Base-by-base conservation (phyloP, 2,113 vertebrate genomes). In the Promerops cafer region DNA sequence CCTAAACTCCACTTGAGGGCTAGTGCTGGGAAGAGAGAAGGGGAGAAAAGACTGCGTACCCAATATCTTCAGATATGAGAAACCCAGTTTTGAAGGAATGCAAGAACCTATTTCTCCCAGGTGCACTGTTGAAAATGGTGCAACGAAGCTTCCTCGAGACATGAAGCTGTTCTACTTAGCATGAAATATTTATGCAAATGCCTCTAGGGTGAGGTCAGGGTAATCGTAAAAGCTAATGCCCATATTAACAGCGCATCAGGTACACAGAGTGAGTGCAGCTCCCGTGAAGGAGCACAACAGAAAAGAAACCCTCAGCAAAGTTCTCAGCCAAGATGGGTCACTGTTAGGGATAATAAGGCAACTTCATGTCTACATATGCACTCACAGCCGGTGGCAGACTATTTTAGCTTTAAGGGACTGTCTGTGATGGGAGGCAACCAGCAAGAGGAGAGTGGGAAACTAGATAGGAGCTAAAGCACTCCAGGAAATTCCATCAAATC, bases 401-500 rank as follows among this genome's bases (percentile, higher is more conserved):
- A 37, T 83, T 97, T 94, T 77, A 92, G 86, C 83, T 89, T 66
- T 70, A 76, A 68, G 72, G 57, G 47, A 49, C 56, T 65, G 37
- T 56, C 75, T 85, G 75, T 70, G 63, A 61, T 81, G 79, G 69
- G 63, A 90, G 60, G 68, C 52, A 83, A 91, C 26, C 39, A 85
- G 76, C 44, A 94, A 94, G 60, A 90, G 79, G 72, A 90, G 74
- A 93, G 77, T 47, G 74, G 91, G 89, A 89, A 97, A 94, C 60
- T 33, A 71, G 75, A 94, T 31, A 82, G 72, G 89, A 93, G 61
- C 53, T 84, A 75, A 87, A 93, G 65, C 66, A 57, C 39, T 95
- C 76, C 89, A 83, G 90, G 84, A 93, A 95, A 95, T 87, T 89
- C 91, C 81, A 85, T 87, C 71, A 7, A 90, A 94, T 90, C 68